Evolutionary conservation across 2,888 invertebrate genomes (phyloP).

Genomic region (Euplexia lucipara): DNA sequence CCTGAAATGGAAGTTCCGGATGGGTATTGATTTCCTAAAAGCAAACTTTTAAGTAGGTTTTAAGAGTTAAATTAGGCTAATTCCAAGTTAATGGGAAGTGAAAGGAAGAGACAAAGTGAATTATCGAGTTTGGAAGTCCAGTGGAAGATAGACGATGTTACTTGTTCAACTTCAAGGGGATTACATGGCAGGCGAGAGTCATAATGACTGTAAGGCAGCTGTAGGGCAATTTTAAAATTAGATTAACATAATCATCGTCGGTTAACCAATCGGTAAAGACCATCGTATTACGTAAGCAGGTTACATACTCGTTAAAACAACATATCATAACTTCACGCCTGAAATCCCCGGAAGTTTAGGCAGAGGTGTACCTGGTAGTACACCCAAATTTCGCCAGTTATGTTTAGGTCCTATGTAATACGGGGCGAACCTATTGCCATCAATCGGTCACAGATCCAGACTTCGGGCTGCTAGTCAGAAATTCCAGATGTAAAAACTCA

Average conservation of each 20-base stretch:
- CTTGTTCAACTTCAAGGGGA: background rate
- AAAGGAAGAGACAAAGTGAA: constrained; percentile 19
- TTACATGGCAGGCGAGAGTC: background rate
- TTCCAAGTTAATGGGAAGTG: constrained; percentile 11
- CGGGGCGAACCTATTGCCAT: too few species aligned
- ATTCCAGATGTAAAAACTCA: too few species aligned
- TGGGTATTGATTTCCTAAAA: constrained; percentile 35
- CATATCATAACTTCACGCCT: too few species aligned
- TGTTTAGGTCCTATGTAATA: too few species aligned
- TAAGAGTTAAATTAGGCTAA: constrained; percentile 31
- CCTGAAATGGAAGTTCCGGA: constrained; percentile 3
- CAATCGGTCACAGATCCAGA: too few species aligned
- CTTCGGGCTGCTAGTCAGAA: too few species aligned
- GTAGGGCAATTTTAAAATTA: background rate
- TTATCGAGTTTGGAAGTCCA: constrained; percentile 26
- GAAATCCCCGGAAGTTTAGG: too few species aligned
- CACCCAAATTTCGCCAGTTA: too few species aligned
- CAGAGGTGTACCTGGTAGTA: too few species aligned
- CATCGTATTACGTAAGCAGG: background rate
- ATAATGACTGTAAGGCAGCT: background rate
- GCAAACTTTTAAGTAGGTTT: constrained; percentile 37
- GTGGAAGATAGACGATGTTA: background rate
- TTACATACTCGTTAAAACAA: background rate
- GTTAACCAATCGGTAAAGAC: background rate
- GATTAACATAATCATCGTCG: background rate